Evolutionary conservation across 2,888 invertebrate genomes (phyloP), one percentile per base, ranked within the genome.

Genomic region (Noctua fimbriata): DNA sequence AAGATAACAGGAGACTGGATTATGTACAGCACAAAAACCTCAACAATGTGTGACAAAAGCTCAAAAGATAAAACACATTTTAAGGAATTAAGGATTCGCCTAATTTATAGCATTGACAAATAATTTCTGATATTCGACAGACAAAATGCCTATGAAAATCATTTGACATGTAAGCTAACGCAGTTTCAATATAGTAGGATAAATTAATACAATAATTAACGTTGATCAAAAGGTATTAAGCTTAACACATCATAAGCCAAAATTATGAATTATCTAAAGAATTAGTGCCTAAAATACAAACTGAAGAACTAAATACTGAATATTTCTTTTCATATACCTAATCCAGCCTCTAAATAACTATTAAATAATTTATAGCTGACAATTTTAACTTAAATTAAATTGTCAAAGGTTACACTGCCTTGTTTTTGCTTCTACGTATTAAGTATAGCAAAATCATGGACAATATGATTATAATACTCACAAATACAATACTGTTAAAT

Each of bases 401-500:
- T 69, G 36, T 73, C 69, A 79, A 79, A 73, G 49, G 21, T 71
- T 55, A 73, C 52, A 82, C 63, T 65, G 63, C 24, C 89, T 90
- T 89, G 90, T 86, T 89, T 88, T 89, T 89, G 89, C 89, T 89
- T 90, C 79, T 69, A 63, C 52, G 67, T 78, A 72, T 63, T 74
- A 70, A 81, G 81, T 77, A 87, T 86, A 86, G 88, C 89, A 90
- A 90, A 88, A 90, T 83, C 66, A 69, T 67, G 7, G 21, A 76
- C 24, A 21, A 67, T 69, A 24, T 1, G 1, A 65, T 52, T 18
- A 0, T 16, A 7, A 18, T 28, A 24, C 12, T 44, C 10, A 28
- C 9, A 49, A 28, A 49, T n/a, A 32, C 78, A 16, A 44, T 28
- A 47, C 10, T 41, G n/a, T n/a, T 52, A 21, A 16, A 49, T n/a